Evolutionary conservation across 2,113 vertebrate species (phyloP).

Genomic region (Pionites leucogaster): DNA sequence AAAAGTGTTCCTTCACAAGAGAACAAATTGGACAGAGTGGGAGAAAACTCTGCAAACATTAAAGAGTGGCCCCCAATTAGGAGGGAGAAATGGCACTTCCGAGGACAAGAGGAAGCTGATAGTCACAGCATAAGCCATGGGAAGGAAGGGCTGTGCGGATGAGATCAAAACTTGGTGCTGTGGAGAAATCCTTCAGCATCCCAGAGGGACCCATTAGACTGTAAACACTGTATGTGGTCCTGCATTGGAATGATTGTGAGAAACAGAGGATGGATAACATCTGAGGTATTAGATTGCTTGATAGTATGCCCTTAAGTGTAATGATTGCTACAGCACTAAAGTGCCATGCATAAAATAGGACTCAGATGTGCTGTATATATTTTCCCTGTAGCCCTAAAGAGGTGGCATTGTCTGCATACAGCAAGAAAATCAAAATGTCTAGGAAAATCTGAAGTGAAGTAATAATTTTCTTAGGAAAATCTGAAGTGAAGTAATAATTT

Average conservation of each 20-base stretch:
- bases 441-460: not conserved
- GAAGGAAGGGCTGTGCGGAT: not conserved
- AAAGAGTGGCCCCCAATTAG: not conserved
- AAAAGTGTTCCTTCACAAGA: not conserved
- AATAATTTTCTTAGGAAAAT: not conserved
- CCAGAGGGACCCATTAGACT: conserved; percentile 34
- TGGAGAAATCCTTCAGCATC: not conserved
- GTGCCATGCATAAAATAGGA: not conserved
- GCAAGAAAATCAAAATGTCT: conserved; percentile 6
- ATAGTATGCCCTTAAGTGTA: not conserved
- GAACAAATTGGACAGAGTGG: not conserved
- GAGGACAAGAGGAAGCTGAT: not conserved
- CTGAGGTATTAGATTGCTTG: not conserved
- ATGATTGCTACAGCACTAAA: not conserved
- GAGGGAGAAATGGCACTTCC: not conserved
- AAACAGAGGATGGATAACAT: not conserved
- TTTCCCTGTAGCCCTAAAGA: not conserved
- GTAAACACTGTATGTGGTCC: not conserved
- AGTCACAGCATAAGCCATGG: not conserved
- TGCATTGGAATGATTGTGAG: not conserved
- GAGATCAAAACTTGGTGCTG: not conserved
- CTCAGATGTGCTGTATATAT: not conserved
- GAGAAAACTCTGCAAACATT: not conserved
- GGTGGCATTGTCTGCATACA: not conserved
- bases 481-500: not conserved